These are phyloP conservation scores for Aotus griseimembra DNA, from an alignment of 2,797 vertebrate species.

Conservation along the genomic window DNA sequence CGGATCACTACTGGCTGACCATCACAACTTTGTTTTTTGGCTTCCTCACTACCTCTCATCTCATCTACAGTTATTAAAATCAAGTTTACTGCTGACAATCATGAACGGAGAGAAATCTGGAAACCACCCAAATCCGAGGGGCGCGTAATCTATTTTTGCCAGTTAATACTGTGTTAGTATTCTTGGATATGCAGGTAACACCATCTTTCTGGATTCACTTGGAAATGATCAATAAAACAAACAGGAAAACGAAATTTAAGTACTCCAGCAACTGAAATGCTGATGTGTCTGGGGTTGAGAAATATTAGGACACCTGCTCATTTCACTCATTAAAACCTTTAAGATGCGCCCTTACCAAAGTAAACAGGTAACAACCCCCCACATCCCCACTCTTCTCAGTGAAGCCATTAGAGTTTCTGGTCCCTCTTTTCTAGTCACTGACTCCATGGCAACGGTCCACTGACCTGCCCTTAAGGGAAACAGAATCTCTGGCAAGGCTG, in stretches of 20 bases:
- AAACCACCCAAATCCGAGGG: not conserved
- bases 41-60: not conserved
- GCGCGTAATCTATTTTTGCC: not conserved
- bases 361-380: constrained; percentile 68
- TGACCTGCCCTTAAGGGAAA: constrained; percentile 74
- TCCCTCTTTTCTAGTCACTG: constrained; percentile 53
- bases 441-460: constrained; percentile 63
- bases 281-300: not conserved
- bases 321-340: constrained; percentile 75
- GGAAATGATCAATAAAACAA: constrained; percentile 42
- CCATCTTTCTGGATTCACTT: not conserved
- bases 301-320: constrained; percentile 1
- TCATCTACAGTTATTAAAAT: constrained; percentile 42
- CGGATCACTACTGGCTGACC: not conserved
- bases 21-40: not conserved
- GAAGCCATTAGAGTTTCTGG: not conserved
- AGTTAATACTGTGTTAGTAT: not conserved
- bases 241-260: not conserved
- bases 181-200: not conserved
- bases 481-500: constrained; percentile 34
- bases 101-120: not conserved
- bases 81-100: not conserved
- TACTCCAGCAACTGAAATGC: constrained; percentile 18
- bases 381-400: constrained; percentile 55
- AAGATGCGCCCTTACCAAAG: constrained; percentile 64